A percentile compares a stretch with the other conserved stretches of the same genome.
phyloP scores from a whole-genome alignment of 2,888 invertebrate species.

The Callyntrura guangdongensis region DNA sequence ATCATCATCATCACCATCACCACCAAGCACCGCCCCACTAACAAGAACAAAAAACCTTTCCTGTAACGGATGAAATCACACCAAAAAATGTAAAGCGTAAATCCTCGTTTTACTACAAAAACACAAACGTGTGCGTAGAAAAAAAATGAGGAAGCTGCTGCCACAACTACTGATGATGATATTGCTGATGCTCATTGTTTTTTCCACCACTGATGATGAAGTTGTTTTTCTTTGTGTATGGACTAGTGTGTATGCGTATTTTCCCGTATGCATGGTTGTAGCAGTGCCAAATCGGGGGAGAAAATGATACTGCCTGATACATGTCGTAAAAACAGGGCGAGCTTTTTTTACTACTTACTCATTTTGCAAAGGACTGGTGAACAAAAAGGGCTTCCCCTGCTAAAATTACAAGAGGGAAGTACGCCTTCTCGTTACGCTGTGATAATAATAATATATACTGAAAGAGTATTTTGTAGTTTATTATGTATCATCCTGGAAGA shows the following conservation, averaged over 20 bases:
- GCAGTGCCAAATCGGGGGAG: neutral
- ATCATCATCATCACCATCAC: neutral
- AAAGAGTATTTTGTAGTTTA: slow-evolving; percentile 39
- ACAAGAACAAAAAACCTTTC: neutral
- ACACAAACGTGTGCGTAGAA: slow-evolving; percentile 24
- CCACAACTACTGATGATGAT: slow-evolving; percentile 10
- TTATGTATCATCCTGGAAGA: slow-evolving; percentile 50
- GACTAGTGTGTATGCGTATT: slow-evolving; percentile 42
- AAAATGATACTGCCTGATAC: slow-evolving; percentile 57
- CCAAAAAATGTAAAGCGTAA: too few species aligned
- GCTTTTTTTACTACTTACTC: slow-evolving; percentile 55
- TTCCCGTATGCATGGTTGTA: too few species aligned
- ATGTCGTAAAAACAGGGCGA: slow-evolving; percentile 48
- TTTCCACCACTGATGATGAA: slow-evolving; percentile 51
- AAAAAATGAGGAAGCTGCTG: slow-evolving; percentile 1
- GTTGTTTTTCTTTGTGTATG: slow-evolving; percentile 38
- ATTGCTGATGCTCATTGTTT: neutral
- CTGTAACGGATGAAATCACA: slow-evolving; percentile 20
- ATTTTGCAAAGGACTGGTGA: slow-evolving; percentile 24
- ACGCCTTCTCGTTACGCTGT: slow-evolving; percentile 12
- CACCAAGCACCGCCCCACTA: neutral
- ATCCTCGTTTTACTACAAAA: neutral
- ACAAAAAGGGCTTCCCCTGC: neutral
- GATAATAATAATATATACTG: slow-evolving; percentile 51
- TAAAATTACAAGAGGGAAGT: slow-evolving; percentile 28